Conservation (phyloP, 1,140 invertebrate species). For the Campoletis sonorensis region DNA sequence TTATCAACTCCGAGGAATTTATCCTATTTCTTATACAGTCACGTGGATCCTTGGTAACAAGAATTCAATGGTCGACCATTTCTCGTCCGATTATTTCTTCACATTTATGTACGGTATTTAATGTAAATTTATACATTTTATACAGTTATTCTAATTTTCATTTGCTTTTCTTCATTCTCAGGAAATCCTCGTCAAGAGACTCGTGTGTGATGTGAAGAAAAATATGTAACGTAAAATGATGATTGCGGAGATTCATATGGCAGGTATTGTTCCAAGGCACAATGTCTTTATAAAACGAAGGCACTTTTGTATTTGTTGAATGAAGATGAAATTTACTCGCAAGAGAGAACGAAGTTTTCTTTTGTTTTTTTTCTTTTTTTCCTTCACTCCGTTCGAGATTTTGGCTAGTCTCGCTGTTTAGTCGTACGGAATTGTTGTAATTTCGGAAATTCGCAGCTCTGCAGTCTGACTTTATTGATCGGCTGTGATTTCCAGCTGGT, state of each 20-base stretch:
- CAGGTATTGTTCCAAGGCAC: conserved; percentile 9
- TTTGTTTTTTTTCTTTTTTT: no score
- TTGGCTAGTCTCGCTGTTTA: no score
- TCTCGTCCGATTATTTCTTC: neutral
- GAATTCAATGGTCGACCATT: neutral
- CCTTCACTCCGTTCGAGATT: no score
- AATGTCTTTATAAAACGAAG: neutral
- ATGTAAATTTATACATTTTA: neutral
- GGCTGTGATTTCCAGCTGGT: no score
- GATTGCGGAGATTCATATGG: neutral
- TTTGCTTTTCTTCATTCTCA: conserved; percentile 13
- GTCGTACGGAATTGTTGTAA: no score
- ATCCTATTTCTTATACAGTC: neutral
- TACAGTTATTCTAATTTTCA: neutral
- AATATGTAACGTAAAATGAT: conserved; percentile 14
- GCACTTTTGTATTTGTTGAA: no score
- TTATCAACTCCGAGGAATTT: no score
- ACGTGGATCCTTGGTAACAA: neutral
- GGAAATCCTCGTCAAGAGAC: neutral
- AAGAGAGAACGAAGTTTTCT: neutral
- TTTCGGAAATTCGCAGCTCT: no score
- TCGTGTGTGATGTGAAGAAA: neutral
- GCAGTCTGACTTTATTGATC: no score
- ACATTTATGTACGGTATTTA: neutral
- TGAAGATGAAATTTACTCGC: no score